phyloP scores from a whole-genome alignment of 1,140 invertebrate genomes.

The Brachionus sp. region DNA sequence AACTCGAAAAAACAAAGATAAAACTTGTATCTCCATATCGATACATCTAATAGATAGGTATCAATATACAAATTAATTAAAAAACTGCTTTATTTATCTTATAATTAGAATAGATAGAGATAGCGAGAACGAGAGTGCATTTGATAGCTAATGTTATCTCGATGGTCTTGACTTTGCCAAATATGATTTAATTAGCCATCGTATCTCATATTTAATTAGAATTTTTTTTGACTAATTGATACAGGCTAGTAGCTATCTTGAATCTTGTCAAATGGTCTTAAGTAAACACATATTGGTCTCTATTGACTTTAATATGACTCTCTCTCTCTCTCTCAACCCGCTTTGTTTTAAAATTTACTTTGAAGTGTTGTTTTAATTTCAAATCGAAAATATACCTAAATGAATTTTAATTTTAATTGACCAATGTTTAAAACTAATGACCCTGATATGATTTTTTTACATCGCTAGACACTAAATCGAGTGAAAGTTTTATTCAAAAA shows the following conservation, averaged over 20 bases:
- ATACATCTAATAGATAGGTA: conserved; percentile 35
- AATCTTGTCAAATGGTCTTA: neutral
- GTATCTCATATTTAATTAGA: conserved; percentile 10
- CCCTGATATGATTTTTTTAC: conserved; percentile 2
- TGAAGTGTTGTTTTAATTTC: conserved; percentile 24
- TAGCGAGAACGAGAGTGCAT: neutral
- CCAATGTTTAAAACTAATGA: conserved; percentile 21
- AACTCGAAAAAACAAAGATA: neutral
- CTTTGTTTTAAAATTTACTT: conserved; percentile 8
- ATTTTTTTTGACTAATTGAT: conserved; percentile 11
- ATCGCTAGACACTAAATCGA: conserved; percentile 6
- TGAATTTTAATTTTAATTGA: neutral
- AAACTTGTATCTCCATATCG: neutral
- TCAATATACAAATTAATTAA: conserved; percentile 44
- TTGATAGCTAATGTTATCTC: neutral
- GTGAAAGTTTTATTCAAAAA: neutral
- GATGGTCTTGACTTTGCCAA: conserved; percentile 5
- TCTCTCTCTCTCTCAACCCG: neutral
- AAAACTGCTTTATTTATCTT: conserved; percentile 43
- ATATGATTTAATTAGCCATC: conserved; percentile 31
- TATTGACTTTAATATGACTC: neutral
- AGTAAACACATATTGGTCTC: neutral
- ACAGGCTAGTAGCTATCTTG: neutral
- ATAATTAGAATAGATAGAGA: conserved; percentile 29
- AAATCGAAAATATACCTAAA: conserved; percentile 1